Base-by-base conservation (phyloP, 2,113 vertebrate genomes). In the Cranoglanis bouderius region DNA sequence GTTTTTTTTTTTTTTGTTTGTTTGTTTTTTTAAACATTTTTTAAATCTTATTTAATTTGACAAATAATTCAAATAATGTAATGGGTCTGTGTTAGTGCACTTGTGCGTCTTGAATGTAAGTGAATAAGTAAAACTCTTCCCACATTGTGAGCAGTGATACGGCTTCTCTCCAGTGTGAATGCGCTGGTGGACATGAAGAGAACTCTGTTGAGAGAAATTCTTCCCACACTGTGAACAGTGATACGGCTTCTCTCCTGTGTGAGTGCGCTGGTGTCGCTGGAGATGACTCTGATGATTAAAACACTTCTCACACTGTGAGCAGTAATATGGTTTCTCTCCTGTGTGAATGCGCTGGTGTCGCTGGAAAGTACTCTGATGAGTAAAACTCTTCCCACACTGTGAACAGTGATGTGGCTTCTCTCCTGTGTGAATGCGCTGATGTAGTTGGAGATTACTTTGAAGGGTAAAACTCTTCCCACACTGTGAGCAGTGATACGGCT, bases 281-380 rank as follows among this genome's bases (percentile, higher is more conserved):
- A 75, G 72, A 26, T 40, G 38, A 26, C 72, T 75, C 38, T 75
- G 72, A 40, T 75, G 72, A 43, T 40, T 40, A 21, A 75, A 75
- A 26, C 72, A 43, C 72, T 75, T 75, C 19, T 8, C 72, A 12
- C 72, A 75, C 72, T 75, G 21, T 5, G 72, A 12, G 21, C 72
- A 75, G 38, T 75, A 40, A 26, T 75, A 75, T 1, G 72, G 72
- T 4, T 75, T 75, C 21, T 75, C 38, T 43, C 72, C 72, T 10
- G 72, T 75, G 72, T 75, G 72, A 43, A 75, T 43, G 21, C 72
- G 72, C 72, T 75, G 72, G 72, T 75, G 72, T 75, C 72, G 72
- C 1, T 43, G 72, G 21, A 26, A 40, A 24, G 38, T 40, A 43
- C 72, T 75, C 19, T 75, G 72, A 24, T 75, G 72, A 26, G 38